phyloP scores from a whole-genome alignment of 92 coral and sea anemone genomes.

The Umimayanthus chanpuru region DNA sequence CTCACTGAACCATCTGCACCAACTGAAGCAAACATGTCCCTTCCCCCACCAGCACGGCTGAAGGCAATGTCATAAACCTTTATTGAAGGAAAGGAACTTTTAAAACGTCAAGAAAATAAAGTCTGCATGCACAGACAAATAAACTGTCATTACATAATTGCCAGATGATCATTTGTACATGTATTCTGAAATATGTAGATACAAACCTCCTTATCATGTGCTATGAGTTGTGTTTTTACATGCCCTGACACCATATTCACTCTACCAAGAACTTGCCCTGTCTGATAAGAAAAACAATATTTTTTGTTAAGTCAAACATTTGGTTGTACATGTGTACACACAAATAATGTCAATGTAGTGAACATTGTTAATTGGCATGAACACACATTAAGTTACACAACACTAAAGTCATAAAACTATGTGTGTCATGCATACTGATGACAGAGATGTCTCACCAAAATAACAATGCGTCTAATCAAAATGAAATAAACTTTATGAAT shows the following conservation, averaged over 20 bases:
- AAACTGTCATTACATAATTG: too few species aligned
- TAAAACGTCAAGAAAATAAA: neutral
- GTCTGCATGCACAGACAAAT: slow-evolving; percentile 27
- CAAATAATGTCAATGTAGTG: too few species aligned
- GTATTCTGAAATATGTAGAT: neutral
- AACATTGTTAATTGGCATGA: too few species aligned
- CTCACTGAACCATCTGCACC: slow-evolving; percentile 99
- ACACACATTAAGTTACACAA: too few species aligned
- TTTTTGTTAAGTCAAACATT: too few species aligned
- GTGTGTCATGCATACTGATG: too few species aligned
- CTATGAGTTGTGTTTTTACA: slow-evolving; percentile 95
- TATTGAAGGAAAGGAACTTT: neutral
- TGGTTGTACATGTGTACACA: too few species aligned
- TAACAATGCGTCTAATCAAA: too few species aligned
- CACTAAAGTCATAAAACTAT: too few species aligned
- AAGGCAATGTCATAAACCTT: slow-evolving; percentile 98
- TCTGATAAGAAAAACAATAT: slow-evolving; percentile 52
- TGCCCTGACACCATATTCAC: slow-evolving; percentile 99
- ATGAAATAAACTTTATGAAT: too few species aligned
- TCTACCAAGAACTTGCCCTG: slow-evolving; percentile 98
- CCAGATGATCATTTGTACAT: too few species aligned
- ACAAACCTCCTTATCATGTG: slow-evolving; percentile 97
- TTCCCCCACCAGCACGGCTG: slow-evolving; percentile 97
- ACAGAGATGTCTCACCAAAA: too few species aligned
- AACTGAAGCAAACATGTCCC: slow-evolving; percentile 99